Percentiles rank a stretch among this genome's conserved stretches.
Evolutionary conservation across 2,888 invertebrate species (phyloP).

Genomic region (Ochropleura leucogaster): DNA sequence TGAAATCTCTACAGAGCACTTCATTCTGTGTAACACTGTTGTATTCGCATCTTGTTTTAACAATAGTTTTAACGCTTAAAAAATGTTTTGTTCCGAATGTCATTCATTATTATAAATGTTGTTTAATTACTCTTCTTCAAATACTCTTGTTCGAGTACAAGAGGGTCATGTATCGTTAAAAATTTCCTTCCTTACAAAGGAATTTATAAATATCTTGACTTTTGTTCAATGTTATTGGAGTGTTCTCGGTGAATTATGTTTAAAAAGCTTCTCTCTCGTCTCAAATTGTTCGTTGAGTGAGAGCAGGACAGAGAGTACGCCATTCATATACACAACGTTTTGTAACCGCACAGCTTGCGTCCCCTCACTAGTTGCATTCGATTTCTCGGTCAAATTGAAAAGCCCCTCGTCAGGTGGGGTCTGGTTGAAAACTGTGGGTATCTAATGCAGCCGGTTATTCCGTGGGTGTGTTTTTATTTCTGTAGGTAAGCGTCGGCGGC

Average conservation of each 20-base stretch:
- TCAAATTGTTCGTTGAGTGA: constrained; percentile 53
- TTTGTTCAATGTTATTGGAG: constrained; percentile 66
- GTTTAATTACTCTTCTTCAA: constrained; percentile 26
- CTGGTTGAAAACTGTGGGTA: constrained; percentile 69
- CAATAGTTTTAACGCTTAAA: constrained; percentile 23
- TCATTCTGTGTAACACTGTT: constrained; percentile 36
- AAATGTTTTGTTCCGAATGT: constrained; percentile 6
- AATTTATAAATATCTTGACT: constrained; percentile 64
- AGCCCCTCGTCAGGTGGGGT: constrained; percentile 66
- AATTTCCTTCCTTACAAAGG: constrained; percentile 60
- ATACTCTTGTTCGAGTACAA: constrained; percentile 16
- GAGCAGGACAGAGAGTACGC: constrained; percentile 67
- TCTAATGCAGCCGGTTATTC: constrained; percentile 72
- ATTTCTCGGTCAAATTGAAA: constrained; percentile 76
- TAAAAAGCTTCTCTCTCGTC: constrained; percentile 62
- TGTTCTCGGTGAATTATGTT: constrained; percentile 64
- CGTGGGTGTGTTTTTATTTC: constrained; percentile 85
- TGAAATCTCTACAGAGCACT: constrained; percentile 55
- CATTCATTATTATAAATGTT: constrained; percentile 20
- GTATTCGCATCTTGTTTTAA: constrained; percentile 13
- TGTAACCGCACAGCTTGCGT: constrained; percentile 74
- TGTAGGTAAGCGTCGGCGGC: constrained; percentile 80
- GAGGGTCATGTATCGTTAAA: constrained; percentile 48
- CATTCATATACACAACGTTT: constrained; percentile 78
- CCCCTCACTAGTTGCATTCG: constrained; percentile 72